Percentiles rank a stretch among this genome's conserved stretches.
These are phyloP conservation scores for Lasioglossum albipes DNA, from an alignment of 1,140 invertebrate species.

Conservation along the genomic window DNA sequence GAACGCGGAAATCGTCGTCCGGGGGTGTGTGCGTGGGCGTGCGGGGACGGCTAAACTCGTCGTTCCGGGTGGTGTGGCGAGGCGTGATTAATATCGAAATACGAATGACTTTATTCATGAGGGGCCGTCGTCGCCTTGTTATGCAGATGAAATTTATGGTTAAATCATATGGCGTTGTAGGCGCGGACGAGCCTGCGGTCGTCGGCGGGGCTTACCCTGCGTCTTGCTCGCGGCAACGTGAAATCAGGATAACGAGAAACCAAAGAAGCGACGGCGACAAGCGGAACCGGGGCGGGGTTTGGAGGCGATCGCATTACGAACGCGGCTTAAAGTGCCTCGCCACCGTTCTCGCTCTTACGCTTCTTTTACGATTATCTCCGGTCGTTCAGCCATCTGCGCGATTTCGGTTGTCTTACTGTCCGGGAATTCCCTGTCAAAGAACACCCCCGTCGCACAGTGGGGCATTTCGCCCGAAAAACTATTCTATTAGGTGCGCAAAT, in stretches of 20 bases:
- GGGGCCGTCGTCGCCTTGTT: conserved; percentile 56
- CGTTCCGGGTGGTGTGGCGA: conserved; percentile 48
- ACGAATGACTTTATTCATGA: conserved; percentile 70
- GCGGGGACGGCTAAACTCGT: conserved; percentile 18
- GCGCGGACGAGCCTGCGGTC: conserved; percentile 35
- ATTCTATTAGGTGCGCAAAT: too few relatives aligned
- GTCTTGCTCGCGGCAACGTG: conserved; percentile 37
- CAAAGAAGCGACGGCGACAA: neutral
- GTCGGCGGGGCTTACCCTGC: conserved; percentile 40
- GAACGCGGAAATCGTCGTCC: conserved; percentile 29
- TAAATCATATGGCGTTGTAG: conserved; percentile 61
- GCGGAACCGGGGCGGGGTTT: neutral
- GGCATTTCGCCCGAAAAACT: too few relatives aligned
- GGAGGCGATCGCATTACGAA: conserved; percentile 53
- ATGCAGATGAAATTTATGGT: conserved; percentile 69
- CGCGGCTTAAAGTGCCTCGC: conserved; percentile 59
- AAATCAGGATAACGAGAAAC: conserved; percentile 61
- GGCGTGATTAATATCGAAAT: conserved; percentile 67
- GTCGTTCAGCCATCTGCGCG: conserved; percentile 1
- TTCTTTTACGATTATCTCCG: conserved; percentile 26
- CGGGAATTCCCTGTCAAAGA: neutral
- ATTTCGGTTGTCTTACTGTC: neutral
- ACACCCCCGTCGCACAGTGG: neutral
- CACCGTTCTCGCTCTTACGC: conserved; percentile 10
- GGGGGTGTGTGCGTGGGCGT: neutral